A percentile compares a stretch with the other conserved stretches of the same genome.
phyloP scores from a whole-genome alignment of 2,888 invertebrate genomes.

The Capitulum mitella region DNA sequence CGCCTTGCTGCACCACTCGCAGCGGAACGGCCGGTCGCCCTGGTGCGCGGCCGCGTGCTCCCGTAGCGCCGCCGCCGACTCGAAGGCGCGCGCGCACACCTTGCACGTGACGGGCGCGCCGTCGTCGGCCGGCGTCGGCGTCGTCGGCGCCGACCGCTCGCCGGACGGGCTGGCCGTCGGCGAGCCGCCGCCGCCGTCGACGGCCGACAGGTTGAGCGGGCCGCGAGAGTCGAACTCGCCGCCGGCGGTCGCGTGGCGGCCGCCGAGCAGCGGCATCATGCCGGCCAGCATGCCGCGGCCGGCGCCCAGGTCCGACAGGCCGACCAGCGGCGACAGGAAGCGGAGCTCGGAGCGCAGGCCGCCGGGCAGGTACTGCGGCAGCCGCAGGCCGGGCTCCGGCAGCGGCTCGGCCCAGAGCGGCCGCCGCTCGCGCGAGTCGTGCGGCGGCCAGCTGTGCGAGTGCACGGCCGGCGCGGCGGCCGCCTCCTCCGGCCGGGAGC shows the following conservation, averaged over 20 bases:
- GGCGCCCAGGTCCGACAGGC: background rate
- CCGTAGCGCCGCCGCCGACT: slow-evolving; percentile 79
- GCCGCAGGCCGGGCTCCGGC: background rate
- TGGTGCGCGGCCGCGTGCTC: slow-evolving; percentile 82
- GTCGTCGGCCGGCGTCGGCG: background rate
- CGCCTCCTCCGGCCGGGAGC: background rate
- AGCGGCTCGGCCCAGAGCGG: background rate
- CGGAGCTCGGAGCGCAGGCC: background rate
- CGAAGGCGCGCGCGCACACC: slow-evolving; percentile 87
- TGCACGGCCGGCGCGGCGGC: background rate
- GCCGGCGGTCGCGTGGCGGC: background rate
- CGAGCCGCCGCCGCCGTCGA: background rate
- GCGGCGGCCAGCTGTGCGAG: slow-evolving; percentile 17
- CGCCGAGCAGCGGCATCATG: background rate
- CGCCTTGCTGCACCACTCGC: slow-evolving; percentile 88
- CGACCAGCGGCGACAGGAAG: background rate
- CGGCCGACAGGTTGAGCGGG: background rate
- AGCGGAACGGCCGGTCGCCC: slow-evolving; percentile 83
- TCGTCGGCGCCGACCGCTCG: background rate
- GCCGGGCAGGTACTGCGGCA: background rate
- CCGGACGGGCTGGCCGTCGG: background rate
- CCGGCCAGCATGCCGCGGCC: background rate
- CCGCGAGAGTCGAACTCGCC: background rate
- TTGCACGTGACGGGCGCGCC: slow-evolving; percentile 56
- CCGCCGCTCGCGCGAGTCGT: background rate